Conservation (phyloP, 2,888 invertebrate species). For the Panorpa germanica region DNA sequence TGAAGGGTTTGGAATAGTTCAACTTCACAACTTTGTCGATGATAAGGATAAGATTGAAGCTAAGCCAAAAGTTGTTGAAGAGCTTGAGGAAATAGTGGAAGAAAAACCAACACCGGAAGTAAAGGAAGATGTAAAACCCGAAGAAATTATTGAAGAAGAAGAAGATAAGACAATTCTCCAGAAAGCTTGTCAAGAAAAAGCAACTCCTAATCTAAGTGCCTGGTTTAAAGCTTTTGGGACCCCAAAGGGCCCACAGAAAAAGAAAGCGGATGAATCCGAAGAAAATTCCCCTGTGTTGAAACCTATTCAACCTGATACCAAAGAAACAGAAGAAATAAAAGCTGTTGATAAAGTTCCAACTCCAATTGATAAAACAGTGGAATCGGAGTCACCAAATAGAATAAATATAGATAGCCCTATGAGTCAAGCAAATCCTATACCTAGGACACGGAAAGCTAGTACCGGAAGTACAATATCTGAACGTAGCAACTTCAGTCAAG, state of each 20-base stretch:
- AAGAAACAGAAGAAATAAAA: conserved; percentile 19
- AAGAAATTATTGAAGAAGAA: conserved; percentile 15
- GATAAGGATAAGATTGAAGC: conserved; percentile 20
- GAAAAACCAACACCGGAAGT: conserved; percentile 14
- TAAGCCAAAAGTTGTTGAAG: conserved; percentile 17
- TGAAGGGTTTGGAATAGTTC: conserved; percentile 44
- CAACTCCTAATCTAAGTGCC: conserved; percentile 72
- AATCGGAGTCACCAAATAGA: conserved; percentile 24
- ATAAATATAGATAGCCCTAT: conserved; percentile 28
- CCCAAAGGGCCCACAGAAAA: conserved; percentile 54
- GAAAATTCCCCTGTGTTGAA: too few species aligned
- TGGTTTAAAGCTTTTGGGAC: conserved; percentile 88
- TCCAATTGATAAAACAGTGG: conserved; percentile 26
- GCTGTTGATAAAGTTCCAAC: conserved; percentile 22
- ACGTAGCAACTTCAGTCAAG: conserved; percentile 59
- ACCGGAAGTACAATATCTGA: conserved; percentile 67
- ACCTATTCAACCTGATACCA: conserved; percentile 20
- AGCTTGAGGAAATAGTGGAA: conserved; percentile 15
- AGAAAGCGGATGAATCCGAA: too few species aligned
- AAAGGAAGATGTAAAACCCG: conserved; percentile 15
- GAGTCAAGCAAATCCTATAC: conserved; percentile 20
- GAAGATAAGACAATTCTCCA: conserved; percentile 15
- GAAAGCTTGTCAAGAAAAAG: conserved; percentile 37
- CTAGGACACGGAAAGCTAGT: conserved; percentile 48
- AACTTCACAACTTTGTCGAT: conserved; percentile 42